These are phyloP conservation scores for Rana temporaria DNA, from an alignment of 2,113 vertebrate species.

Conservation along the genomic window DNA sequence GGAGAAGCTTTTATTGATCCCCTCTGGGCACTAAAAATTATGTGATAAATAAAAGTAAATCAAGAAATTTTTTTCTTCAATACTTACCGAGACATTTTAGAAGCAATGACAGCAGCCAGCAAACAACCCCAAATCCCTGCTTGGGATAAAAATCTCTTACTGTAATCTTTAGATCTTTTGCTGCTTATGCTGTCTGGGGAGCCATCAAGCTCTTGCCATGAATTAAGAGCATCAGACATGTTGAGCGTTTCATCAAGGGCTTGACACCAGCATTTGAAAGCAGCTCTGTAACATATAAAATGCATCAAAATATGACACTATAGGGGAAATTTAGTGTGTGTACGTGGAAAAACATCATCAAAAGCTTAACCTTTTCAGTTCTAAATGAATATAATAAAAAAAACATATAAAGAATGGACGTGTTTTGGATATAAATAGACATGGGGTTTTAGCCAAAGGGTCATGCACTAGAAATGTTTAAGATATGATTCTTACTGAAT, in stretches of 20 bases:
- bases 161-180: conserved; percentile 66
- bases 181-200: conserved; percentile 57
- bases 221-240: conserved; percentile 74
- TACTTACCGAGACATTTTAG: conserved; percentile 94
- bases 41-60: conserved; percentile 52
- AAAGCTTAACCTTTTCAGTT: conserved; percentile 37
- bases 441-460: too few relatives aligned
- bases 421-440: not conserved
- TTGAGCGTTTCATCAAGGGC: conserved; percentile 85
- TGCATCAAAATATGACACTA: conserved; percentile 54
- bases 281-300: conserved; percentile 74
- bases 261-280: conserved; percentile 87
- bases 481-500: too few relatives aligned
- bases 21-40: conserved; percentile 48
- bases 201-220: conserved; percentile 80
- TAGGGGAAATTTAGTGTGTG: conserved; percentile 29
- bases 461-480: too few relatives aligned
- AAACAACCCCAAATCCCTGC: conserved; percentile 92
- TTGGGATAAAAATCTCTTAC: conserved; percentile 78
- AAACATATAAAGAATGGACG: not conserved
- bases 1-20: conserved; percentile 14
- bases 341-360: conserved; percentile 28
- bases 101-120: conserved; percentile 85
- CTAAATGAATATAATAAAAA: conserved; percentile 9
- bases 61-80: conserved; percentile 38